Conservation (phyloP, 2,113 vertebrate genomes). For the Tor tambroides region DNA sequence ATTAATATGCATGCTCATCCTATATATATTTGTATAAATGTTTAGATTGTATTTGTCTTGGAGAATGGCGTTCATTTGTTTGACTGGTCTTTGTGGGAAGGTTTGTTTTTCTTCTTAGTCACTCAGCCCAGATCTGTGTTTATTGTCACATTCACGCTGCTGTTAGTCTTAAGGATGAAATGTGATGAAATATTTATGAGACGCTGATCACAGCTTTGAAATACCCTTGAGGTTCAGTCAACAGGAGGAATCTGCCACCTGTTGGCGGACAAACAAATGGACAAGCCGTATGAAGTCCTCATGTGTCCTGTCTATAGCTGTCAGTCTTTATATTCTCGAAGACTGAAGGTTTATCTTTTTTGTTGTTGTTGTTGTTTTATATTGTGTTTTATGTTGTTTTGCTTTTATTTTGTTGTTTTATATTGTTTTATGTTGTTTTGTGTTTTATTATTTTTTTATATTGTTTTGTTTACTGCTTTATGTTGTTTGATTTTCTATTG, state of each 20-base stretch:
- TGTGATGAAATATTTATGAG: conserved; percentile 69
- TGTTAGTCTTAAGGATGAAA: conserved; percentile 43
- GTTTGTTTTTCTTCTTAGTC: not conserved
- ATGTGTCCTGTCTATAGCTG: not conserved
- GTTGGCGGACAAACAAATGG: conserved; percentile 53
- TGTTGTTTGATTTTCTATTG: not conserved
- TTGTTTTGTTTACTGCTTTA: not conserved
- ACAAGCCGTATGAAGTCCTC: not conserved
- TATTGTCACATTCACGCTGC: conserved; percentile 19
- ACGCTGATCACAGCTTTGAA: conserved; percentile 69
- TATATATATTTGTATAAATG: too few species aligned
- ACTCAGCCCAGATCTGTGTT: not conserved
- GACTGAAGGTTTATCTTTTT: not conserved
- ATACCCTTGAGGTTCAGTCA: conserved; percentile 55
- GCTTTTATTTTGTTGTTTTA: not conserved
- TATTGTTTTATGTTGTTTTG: not conserved
- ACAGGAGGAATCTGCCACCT: conserved; percentile 62
- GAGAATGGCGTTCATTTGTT: not conserved
- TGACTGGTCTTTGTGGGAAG: not conserved
- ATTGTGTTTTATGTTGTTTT: not conserved
- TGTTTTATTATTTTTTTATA: too few species aligned
- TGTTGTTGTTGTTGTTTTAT: not conserved
- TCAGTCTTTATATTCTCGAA: not conserved
- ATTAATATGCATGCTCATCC: too few species aligned
- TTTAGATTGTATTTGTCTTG: not conserved